Evolutionary conservation across 1,140 invertebrate species (phyloP), one percentile per base, ranked within the genome.

Genomic region (Zaprionus ornatus): DNA sequence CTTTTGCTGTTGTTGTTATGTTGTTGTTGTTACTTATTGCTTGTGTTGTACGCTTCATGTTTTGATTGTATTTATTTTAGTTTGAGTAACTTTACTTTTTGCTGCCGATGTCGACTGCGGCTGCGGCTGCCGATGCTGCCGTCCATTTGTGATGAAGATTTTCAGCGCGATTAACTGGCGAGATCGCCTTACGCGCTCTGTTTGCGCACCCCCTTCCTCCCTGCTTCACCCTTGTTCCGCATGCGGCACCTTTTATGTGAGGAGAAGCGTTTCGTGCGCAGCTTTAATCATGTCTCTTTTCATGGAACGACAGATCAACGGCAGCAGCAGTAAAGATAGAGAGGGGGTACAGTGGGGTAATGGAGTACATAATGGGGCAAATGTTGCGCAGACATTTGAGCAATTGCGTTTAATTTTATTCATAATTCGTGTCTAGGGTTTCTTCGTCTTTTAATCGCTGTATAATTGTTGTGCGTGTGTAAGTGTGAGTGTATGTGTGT

Each of bases 11-110:
- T 87, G 68, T 75, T 61, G 35, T 57, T 77, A 54, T 81, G 64
- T 60, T 68, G 71, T 72, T 86, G 78, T 84, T 72, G 85, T 90
- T 90, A 90, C 85, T 90, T 90, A 90, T 90, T 90, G 85, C 86
- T 85, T 90, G 82, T 82, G 85, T 85, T 90, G 85, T 90, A 85
- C 79, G 85, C 81, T 90, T 88, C 84, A 90, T 88, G 85, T 90
- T 88, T 90, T 88, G 85, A 88, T 88, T 88, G 84, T 88, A 88
- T 90, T 88, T 88, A 88, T 90, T 88, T 88, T 90, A 90, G 84
- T 88, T 87, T 87, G 84, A 88, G 84, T 87, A 88, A 87, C 84
- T 87, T 88, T 79, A 87, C 80, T 87, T 81, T 70, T 80, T 72
- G 63, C 74, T 73, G 42, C 60, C 48, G 52, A 59, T 50, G 19